Percentiles rank a stretch among this genome's conserved stretches.
Evolutionary conservation across 2,113 vertebrate species (phyloP).

Genomic region (Setophaga coronata): DNA sequence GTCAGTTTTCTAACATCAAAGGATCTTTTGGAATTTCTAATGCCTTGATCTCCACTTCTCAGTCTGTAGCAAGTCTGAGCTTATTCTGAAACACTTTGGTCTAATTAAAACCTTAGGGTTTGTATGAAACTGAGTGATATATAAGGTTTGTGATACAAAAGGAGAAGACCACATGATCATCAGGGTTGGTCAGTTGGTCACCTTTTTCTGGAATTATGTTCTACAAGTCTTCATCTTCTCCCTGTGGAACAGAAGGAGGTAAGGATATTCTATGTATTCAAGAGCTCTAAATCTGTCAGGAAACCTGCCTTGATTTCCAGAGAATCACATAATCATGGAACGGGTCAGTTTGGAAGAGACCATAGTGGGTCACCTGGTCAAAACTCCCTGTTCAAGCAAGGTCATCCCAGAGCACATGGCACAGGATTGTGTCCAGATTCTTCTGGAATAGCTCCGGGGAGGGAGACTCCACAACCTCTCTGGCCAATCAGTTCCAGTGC

Average conservation of each 20-base stretch:
- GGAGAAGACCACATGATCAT: not conserved
- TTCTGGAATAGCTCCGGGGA: not conserved
- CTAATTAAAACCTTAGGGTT: conserved; percentile 53
- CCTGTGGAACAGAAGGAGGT: not conserved
- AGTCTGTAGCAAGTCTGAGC: not conserved
- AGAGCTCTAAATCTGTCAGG: not conserved
- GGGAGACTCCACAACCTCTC: not conserved
- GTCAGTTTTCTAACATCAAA: conserved; percentile 50
- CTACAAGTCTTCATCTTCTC: not conserved
- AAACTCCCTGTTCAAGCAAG: not conserved
- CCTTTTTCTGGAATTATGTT: not conserved
- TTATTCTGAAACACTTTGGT: not conserved
- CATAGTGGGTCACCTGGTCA: not conserved
- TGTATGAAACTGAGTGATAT: not conserved
- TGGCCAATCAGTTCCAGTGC: not conserved
- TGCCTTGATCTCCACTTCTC: conserved; percentile 44
- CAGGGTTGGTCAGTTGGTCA: not conserved
- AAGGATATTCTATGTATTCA: not conserved
- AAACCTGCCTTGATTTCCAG: not conserved
- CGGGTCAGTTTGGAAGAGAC: not conserved
- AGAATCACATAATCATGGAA: not conserved
- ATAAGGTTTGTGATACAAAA: not conserved
- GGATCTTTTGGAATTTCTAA: conserved; percentile 7
- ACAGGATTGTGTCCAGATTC: not conserved
- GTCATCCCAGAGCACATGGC: not conserved